Conservation (phyloP, 2,797 vertebrate genomes). For the Hafferia zeledoni region DNA sequence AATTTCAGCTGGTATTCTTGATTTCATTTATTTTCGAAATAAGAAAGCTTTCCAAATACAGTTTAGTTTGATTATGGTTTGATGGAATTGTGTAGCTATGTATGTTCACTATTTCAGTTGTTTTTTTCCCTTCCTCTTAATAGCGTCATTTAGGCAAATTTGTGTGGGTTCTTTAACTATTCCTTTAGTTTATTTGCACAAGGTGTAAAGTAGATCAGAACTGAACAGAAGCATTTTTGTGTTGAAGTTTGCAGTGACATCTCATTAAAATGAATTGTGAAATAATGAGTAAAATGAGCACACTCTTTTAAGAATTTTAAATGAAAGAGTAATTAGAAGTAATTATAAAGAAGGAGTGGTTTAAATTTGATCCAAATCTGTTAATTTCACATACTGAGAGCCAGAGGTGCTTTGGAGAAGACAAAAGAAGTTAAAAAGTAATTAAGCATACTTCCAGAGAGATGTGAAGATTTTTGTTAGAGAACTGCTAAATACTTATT, state of each 20-base stretch:
- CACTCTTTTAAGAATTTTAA: not conserved
- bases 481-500: not conserved
- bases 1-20: not conserved
- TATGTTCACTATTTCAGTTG: not conserved
- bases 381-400: not conserved
- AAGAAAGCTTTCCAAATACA: not conserved
- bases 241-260: not conserved
- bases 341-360: not conserved
- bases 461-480: not conserved
- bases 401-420: not conserved
- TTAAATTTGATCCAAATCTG: not conserved
- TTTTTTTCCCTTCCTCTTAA: not conserved
- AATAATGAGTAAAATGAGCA: not conserved
- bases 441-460: not conserved
- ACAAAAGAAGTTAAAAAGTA: not conserved
- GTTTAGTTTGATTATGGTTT: not conserved
- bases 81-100: not conserved
- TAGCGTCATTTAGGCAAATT: not conserved
- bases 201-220: not conserved
- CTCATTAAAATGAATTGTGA: not conserved
- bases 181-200: not conserved
- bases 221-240: not conserved
- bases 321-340: not conserved
- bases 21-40: constrained; percentile 7
- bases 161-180: not conserved